Evolutionary conservation across 2,113 vertebrate genomes (phyloP).

Genomic region (Probosciger aterrimus): DNA sequence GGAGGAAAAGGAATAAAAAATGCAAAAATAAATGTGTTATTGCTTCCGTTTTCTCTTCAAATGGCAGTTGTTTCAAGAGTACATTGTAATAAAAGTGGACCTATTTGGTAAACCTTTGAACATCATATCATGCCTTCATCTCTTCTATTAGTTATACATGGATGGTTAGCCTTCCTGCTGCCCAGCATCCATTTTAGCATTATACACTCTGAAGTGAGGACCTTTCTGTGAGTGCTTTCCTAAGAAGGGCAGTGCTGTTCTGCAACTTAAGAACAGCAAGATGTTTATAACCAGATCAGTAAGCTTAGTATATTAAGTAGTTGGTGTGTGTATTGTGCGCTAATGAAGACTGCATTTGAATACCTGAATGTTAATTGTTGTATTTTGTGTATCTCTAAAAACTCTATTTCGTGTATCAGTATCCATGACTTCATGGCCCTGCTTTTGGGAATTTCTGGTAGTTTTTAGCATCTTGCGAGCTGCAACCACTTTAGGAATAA

Average conservation of each 20-base stretch:
- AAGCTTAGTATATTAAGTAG: neutral
- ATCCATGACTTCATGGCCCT: neutral
- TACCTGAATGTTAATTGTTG: neutral
- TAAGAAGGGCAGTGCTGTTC: neutral
- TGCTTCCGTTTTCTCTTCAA: neutral
- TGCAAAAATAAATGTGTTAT: neutral
- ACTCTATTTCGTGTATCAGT: rapidly evolving
- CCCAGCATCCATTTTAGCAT: neutral
- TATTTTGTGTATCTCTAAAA: neutral
- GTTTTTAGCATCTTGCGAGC: neutral
- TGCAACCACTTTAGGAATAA: neutral
- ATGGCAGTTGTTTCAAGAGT: neutral
- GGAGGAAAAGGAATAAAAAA: neutral
- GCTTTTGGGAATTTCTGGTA: neutral
- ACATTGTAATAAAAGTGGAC: neutral
- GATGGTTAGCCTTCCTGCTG: neutral
- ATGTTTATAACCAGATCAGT: neutral
- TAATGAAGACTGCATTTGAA: neutral
- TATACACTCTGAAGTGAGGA: neutral
- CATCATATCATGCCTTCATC: neutral
- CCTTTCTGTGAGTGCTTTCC: neutral
- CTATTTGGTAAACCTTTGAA: neutral
- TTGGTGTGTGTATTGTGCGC: neutral
- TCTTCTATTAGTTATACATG: rapidly evolving
- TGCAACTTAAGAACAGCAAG: neutral